Base-by-base conservation (phyloP, 2,797 vertebrate species). In the Crax fasciolata region DNA sequence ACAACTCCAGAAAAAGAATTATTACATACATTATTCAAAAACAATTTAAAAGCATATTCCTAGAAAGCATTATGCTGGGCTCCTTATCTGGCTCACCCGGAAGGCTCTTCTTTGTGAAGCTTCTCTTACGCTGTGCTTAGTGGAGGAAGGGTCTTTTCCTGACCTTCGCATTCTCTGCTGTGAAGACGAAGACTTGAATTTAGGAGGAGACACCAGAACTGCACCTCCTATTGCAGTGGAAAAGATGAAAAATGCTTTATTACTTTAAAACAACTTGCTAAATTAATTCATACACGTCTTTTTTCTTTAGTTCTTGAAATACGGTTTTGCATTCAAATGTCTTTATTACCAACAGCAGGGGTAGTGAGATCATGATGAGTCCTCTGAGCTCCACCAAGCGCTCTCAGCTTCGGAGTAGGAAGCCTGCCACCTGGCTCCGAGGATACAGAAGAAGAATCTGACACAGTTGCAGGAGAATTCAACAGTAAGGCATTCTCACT, bases 281-380 rank as follows among this genome's bases (percentile, higher is more conserved):
- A 88, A 84, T 46, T 32, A 59, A 82, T 77, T 78, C 21, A 66
- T 44, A 43, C 14, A 27, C 20, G 13, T 18, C 8, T 44, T 51
- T 65, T 39, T 51, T 6, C 13, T 71, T 84, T 82, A 23, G 17
- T 70, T 87, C 76, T 43, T 87, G 24, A 79, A 94, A 74, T 28
- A 71, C 1, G 76, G 43, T 15, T 91, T 81, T 70, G 57, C 27
- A 88, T 90, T 91, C 89, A 76, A 17, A 87, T 68, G 46, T n/a
- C 48, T 41, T 73, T 66, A 57, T 98, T 98, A 99, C 99, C 99
- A 90, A 97, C 93, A 80, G 97, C 58, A 67, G 98, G 98, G 25
- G 98, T 98, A 49, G 98, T 98, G 30, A 94, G 96, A 91, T 99
- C 98, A 58, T 98, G 98, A 87, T 98, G 98, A 43, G 98, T 98